Evolutionary conservation across 2,888 invertebrate species (phyloP).

Genomic region (Chymomyza caudatula): DNA sequence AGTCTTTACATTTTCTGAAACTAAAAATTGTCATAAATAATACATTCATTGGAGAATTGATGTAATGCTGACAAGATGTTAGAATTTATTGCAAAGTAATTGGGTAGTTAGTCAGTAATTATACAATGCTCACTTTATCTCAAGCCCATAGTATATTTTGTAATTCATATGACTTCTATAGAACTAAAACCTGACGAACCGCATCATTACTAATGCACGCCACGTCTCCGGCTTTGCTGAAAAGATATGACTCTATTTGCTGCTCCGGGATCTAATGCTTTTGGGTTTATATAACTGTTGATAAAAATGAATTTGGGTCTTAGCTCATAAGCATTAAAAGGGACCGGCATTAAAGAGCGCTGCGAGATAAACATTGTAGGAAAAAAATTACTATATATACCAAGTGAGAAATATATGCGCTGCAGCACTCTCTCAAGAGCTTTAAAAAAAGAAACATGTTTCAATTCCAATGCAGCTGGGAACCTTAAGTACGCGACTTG

Average conservation of each 20-base stretch:
- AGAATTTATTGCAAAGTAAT: neutral
- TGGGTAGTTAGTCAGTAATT: neutral
- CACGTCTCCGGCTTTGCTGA: slow-evolving; percentile 38
- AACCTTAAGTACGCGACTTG: slow-evolving; percentile 21
- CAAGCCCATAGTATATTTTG: slow-evolving; percentile 18
- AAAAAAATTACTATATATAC: neutral
- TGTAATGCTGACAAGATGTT: neutral
- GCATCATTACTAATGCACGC: slow-evolving; percentile 56
- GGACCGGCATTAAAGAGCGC: slow-evolving; percentile 48
- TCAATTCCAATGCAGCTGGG: slow-evolving; percentile 2
- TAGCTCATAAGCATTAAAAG: slow-evolving; percentile 54
- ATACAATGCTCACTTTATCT: neutral
- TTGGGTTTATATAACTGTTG: neutral
- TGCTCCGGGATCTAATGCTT: neutral
- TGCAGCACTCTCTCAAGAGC: slow-evolving; percentile 14
- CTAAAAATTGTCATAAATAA: slow-evolving; percentile 38
- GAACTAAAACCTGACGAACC: slow-evolving; percentile 53
- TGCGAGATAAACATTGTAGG: neutral
- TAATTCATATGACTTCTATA: slow-evolving; percentile 40
- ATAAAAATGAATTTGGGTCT: slow-evolving; percentile 31
- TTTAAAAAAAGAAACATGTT: slow-evolving; percentile 12
- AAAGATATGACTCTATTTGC: slow-evolving; percentile 20
- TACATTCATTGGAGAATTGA: neutral
- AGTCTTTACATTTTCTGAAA: slow-evolving; percentile 1
- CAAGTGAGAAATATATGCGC: neutral